Base-by-base conservation (phyloP, 92 coral and sea anemone genomes). In the Muricea muricata region DNA sequence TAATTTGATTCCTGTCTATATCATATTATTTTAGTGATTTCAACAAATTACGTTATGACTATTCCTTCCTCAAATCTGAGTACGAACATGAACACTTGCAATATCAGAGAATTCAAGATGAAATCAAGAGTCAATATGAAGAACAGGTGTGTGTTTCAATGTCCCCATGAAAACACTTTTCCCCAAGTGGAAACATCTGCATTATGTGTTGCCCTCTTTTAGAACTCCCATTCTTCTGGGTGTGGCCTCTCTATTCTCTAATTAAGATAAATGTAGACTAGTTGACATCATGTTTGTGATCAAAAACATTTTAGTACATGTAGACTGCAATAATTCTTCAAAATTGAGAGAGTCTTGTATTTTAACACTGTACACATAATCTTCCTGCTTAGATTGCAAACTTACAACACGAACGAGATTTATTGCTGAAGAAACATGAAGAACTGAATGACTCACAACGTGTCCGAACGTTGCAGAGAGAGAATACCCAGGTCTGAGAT, bases 11-110 rank as follows among this genome's bases (percentile, higher is more conserved):
- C n/a, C n/a, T n/a, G n/a, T n/a, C n/a, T n/a, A n/a, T n/a, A n/a
- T n/a, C n/a, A n/a, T n/a, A n/a, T n/a, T n/a, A n/a, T n/a, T 26
- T 37, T 84, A 96, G 99, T 85, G 98, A 93, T 82, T 96, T 96
- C 86, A 96, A 96, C 93, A 96, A 96, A 82, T 86, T 96, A 70
- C 90, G 99, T 73, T 96, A 96, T 80, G 99, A 96, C 77, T 96
- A 96, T 78, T 93, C 99, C 9, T 96, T 96, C 70, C 70, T 96
- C 87, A 96, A 96, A 89, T 96, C 99, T 47, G 99, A 96, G 75
- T 96, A 93, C 69, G 99, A 96, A 79, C 97, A 96, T 72, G 99
- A 96, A 29, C 98, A 93, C 90, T 95, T 91, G n/a, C 55, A 31
- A 35, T 45, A 31, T 52, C 47, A 82, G 18, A 81, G 68, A 23